Conservation (phyloP, 2,888 invertebrate species). For the Polyommatus icarus region DNA sequence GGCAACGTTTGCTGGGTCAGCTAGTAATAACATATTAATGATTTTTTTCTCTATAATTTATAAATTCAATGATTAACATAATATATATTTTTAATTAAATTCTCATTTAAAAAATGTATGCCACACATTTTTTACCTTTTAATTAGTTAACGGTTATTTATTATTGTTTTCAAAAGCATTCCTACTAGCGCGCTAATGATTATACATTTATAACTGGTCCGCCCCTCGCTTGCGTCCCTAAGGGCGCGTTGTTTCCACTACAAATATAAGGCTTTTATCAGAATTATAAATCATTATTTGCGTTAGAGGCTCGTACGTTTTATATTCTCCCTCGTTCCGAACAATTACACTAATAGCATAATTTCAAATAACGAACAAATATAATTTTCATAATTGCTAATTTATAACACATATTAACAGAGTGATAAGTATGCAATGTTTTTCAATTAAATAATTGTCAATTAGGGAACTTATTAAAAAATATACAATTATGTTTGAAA, state of each 20-base stretch:
- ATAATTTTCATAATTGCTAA: background rate
- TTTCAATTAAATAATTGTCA: background rate
- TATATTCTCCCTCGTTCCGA: background rate
- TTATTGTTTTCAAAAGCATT: background rate
- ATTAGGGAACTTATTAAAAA: background rate
- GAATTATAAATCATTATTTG: constrained; percentile 16
- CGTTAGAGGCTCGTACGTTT: constrained; percentile 10
- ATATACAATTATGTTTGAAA: background rate
- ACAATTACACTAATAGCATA: constrained; percentile 1
- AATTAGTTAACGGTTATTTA: background rate
- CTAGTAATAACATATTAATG: no score
- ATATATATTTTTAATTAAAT: background rate
- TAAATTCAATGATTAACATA: background rate
- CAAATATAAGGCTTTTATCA: constrained; percentile 17
- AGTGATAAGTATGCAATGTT: background rate
- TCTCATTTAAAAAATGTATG: background rate
- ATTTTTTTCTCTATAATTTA: no score
- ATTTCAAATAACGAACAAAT: constrained; percentile 9
- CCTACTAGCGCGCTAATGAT: background rate
- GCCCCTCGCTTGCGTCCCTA: background rate
- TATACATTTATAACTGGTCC: background rate
- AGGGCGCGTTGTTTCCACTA: constrained; percentile 14
- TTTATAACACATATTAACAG: background rate
- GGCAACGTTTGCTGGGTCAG: no score
- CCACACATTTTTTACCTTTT: background rate